Evolutionary conservation across 2,797 vertebrate genomes (phyloP).

Genomic region (Myripristis jacobus): DNA sequence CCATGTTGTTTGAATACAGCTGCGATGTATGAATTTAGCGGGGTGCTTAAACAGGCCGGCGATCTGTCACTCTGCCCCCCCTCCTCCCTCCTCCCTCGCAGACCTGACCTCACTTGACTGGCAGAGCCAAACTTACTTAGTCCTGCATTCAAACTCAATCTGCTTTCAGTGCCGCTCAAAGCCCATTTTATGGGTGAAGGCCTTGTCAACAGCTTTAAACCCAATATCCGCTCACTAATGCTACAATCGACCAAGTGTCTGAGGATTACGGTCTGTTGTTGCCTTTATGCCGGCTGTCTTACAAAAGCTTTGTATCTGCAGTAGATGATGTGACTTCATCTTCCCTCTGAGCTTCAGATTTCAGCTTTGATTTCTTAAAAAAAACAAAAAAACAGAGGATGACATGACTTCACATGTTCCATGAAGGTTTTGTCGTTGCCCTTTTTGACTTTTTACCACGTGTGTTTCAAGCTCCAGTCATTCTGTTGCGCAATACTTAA

Average conservation of each 20-base stretch:
- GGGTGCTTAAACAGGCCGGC: conserved; percentile 81
- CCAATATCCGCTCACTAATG: conserved; percentile 60
- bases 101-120: conserved; percentile 69
- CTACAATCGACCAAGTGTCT: conserved; percentile 50
- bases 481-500: no score
- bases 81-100: conserved; percentile 11
- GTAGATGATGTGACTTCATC: conserved; percentile 27
- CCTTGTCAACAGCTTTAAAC: conserved; percentile 64
- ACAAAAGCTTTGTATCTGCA: conserved; percentile 33
- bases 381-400: no score
- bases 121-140: conserved; percentile 52
- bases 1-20: conserved; percentile 84
- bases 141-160: conserved; percentile 77
- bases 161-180: conserved; percentile 74
- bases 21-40: conserved; percentile 84
- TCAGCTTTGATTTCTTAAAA: neutral
- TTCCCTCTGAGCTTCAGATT: neutral
- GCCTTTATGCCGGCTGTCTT: conserved; percentile 42
- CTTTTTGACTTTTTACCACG: no score
- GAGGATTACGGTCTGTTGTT: conserved; percentile 59
- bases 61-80: conserved; percentile 70
- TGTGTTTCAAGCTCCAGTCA: no score
- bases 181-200: conserved; percentile 54
- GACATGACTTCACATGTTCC: no score
- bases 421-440: no score